Evolutionary conservation across 2,113 vertebrate genomes (phyloP).

Genomic region (Gnathonemus echidnorhynchus): DNA sequence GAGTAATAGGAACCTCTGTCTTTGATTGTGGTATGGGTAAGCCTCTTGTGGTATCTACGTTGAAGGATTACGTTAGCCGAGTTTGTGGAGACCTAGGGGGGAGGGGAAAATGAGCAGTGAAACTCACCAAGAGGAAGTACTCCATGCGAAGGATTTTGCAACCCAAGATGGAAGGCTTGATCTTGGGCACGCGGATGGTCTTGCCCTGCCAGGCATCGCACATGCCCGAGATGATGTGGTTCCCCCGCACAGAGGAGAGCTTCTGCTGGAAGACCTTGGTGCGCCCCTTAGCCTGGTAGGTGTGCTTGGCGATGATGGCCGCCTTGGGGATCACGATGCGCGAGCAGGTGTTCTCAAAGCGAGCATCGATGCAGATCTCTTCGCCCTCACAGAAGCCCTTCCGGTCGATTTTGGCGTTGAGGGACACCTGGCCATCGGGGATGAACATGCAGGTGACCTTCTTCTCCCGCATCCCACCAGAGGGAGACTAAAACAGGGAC

Average conservation of each 20-base stretch:
- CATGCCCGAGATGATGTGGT: constrained; percentile 89
- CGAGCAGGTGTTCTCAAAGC: constrained; percentile 92
- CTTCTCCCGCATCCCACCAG: constrained; percentile 82
- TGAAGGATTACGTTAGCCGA: not conserved
- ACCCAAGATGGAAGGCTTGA: constrained; percentile 85
- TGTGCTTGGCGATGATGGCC: constrained; percentile 85
- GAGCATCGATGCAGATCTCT: constrained; percentile 84
- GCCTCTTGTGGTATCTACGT: not conserved
- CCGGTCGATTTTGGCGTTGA: constrained; percentile 80
- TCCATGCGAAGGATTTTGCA: constrained; percentile 91
- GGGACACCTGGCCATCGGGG: constrained; percentile 63
- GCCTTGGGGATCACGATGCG: constrained; percentile 92
- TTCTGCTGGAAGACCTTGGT: constrained; percentile 81
- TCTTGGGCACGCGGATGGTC: constrained; percentile 79
- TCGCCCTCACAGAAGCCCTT: constrained; percentile 91
- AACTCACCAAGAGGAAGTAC: constrained; percentile 84
- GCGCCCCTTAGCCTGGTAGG: constrained; percentile 72
- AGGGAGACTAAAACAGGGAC: constrained; percentile 62
- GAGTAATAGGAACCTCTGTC: not conserved
- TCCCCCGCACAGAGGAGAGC: constrained; percentile 80
- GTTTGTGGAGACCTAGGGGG: no score
- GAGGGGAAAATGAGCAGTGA: not conserved
- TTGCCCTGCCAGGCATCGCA: constrained; percentile 87
- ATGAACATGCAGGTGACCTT: constrained; percentile 84
- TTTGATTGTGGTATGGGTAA: not conserved